These are phyloP conservation scores for Plagodis pulveraria DNA, from an alignment of 2,888 invertebrate genomes.

Conservation along the genomic window DNA sequence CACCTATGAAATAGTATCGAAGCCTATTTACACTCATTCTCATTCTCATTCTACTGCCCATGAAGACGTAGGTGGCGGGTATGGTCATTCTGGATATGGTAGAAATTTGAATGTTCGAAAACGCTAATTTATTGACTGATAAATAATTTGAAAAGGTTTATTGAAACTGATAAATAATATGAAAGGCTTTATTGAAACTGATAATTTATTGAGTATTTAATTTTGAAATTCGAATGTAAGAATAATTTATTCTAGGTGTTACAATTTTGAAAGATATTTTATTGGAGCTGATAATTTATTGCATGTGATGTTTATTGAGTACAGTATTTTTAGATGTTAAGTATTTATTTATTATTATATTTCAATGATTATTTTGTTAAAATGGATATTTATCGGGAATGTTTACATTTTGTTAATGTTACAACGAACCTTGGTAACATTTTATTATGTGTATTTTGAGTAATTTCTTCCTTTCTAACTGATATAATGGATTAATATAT, in stretches of 20 bases:
- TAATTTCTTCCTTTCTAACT: no score
- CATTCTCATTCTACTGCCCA: constrained; percentile 86
- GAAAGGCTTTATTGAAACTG: not conserved
- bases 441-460: no score
- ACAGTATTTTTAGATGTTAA: no score
- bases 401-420: no score
- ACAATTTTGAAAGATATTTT: not conserved
- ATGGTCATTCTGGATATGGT: constrained; percentile 83
- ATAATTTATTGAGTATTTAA: constrained; percentile 8
- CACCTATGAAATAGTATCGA: constrained; percentile 93
- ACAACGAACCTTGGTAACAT: no score
- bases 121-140: constrained; percentile 37
- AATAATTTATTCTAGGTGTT: not conserved
- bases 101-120: constrained; percentile 65
- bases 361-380: no score
- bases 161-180: constrained; percentile 7
- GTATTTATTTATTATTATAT: no score
- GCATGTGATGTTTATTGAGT: not conserved
- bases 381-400: no score
- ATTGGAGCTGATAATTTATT: constrained; percentile 5
- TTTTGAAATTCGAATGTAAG: constrained; percentile 3
- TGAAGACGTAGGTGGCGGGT: constrained; percentile 81
- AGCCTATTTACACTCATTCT: constrained; percentile 90
- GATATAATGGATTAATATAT: no score
- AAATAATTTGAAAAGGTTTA: no score